Percentiles rank a stretch among this genome's conserved stretches.
Evolutionary conservation across 2,888 invertebrate species (phyloP).

Genomic region (Philereme vetulata): DNA sequence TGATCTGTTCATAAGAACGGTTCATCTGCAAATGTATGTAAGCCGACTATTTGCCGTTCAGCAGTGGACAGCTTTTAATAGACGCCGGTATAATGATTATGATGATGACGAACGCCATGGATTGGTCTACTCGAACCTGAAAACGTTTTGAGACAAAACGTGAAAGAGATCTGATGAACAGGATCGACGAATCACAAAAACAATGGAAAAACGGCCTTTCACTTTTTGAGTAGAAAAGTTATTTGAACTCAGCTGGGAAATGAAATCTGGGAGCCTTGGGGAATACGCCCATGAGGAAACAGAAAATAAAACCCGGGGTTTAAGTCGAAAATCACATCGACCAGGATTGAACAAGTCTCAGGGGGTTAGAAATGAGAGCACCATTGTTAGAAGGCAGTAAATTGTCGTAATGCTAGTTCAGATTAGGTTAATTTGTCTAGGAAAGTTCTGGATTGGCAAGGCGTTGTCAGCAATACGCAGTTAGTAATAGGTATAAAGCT

Average conservation of each 20-base stretch:
- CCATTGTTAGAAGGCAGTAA: conserved; percentile 35
- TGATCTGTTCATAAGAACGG: too few species aligned
- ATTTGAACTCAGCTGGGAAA: neutral
- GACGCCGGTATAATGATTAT: too few species aligned
- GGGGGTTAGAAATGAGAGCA: conserved; percentile 49
- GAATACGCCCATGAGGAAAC: conserved; percentile 32
- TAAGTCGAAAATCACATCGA: conserved; percentile 56
- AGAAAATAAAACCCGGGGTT: conserved; percentile 48
- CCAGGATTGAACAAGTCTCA: conserved; percentile 46
- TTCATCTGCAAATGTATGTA: too few species aligned
- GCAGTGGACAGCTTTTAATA: too few species aligned
- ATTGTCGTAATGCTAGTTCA: conserved; percentile 22
- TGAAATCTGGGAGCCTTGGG: conserved; percentile 10
- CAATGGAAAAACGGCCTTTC: too few species aligned
- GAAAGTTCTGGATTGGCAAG: conserved; percentile 20
- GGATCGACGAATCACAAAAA: too few species aligned
- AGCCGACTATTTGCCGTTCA: too few species aligned
- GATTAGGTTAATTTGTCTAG: conserved; percentile 34
- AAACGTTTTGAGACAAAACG: too few species aligned
- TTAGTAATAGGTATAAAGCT: neutral
- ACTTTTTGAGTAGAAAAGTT: too few species aligned
- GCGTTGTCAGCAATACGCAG: neutral
- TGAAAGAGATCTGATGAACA: too few species aligned
- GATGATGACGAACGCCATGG: too few species aligned
- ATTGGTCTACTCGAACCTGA: too few species aligned